Base-by-base conservation (phyloP, 2,113 vertebrate species). In the Equus quagga region DNA sequence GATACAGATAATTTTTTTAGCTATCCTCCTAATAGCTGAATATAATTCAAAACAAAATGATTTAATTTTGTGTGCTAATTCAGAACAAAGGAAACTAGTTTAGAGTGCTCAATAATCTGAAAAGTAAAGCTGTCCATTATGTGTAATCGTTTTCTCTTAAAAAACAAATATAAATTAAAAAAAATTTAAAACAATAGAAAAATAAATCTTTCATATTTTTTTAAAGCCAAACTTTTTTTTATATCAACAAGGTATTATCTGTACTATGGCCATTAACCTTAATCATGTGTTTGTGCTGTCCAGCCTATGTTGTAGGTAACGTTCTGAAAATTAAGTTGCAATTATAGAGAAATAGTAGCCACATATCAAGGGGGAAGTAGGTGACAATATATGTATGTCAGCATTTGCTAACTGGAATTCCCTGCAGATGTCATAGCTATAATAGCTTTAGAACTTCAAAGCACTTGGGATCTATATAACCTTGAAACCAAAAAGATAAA, bases 1-100 rank as follows among this genome's bases (percentile, higher is more conserved):
- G 69, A 80, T 41, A 51, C 21, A 69, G 24, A 62, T 67, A 62
- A 21, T 64, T 80, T 92, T 87, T 91, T 82, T 26, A 78, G 7
- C 49, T 19, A 89, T 92, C 24, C 46, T 58, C 73, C 19, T 78
- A 79, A 36, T 33, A 56, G 73, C 23, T 72, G 3, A 81, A 80
- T 17, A 70, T 78, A 78, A 46, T 78, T 64, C 41, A 94, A 82
- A 94, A 82, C 76, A 76, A 79, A 58, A 79, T 78, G 5, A 92
- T 51, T 95, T 78, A 31, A 76, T 80, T 95, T 89, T 79, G 41
- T 64, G 49, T 60, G 24, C 12, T 73, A 89, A 89, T 78, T 95
- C 46, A 85, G 31, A 82, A 83, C 18, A 70, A 60, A 2, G 7
- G 86, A 92, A 94, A 41, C 5, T 14, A 87, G 10, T 82, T 92